Conservation (phyloP, 2,797 vertebrate genomes). For the Xenentodon cancila region DNA sequence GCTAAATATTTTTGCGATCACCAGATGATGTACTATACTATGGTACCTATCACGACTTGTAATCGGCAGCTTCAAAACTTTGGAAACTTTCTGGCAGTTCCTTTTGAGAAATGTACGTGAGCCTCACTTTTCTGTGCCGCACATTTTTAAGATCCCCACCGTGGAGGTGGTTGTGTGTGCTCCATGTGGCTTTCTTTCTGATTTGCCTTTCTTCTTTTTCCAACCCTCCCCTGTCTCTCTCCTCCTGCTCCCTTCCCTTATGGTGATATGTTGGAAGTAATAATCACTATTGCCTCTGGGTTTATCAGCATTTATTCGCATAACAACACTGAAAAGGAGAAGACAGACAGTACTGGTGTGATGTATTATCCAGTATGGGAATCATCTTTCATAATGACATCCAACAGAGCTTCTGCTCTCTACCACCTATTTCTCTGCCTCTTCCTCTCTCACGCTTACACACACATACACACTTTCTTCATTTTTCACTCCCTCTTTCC, state of each 20-base stretch:
- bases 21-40: constrained; percentile 19
- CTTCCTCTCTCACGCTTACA: background rate
- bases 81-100: constrained; percentile 61
- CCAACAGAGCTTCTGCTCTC: constrained; percentile 80
- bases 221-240: constrained; percentile 39
- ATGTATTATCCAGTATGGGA: constrained; percentile 82
- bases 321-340: constrained; percentile 74
- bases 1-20: constrained; percentile 24
- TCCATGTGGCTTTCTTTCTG: constrained; percentile 52
- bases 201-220: constrained; percentile 46
- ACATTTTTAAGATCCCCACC: constrained; percentile 55
- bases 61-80: constrained; percentile 50
- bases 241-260: constrained; percentile 44
- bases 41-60: constrained; percentile 29
- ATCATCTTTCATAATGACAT: constrained; percentile 88
- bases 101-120: constrained; percentile 46
- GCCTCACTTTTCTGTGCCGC: constrained; percentile 43
- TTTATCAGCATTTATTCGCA: constrained; percentile 83
- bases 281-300: constrained; percentile 82
- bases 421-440: constrained; percentile 41
- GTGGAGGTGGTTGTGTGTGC: constrained; percentile 56
- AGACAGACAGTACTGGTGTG: constrained; percentile 79
- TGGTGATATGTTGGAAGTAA: constrained; percentile 77
- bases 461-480: constrained; percentile 31
- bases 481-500: constrained; percentile 59